Evolutionary conservation across 2,113 vertebrate genomes (phyloP).

Genomic region (Ictidomys tridecemlineatus): DNA sequence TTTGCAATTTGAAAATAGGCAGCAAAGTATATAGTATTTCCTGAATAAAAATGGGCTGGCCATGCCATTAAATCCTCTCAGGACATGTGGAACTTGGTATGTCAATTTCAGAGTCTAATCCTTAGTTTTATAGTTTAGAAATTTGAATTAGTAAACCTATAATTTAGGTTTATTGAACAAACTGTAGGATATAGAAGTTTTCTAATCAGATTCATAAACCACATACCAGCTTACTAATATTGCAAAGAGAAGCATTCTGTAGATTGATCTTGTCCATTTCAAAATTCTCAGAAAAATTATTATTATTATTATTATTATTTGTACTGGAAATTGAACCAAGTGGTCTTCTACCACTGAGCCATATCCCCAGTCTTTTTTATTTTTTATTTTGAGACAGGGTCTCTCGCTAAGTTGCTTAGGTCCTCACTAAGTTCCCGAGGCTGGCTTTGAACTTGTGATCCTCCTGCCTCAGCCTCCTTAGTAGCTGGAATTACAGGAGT

Average conservation of each 20-base stretch:
- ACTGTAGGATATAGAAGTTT: conserved; percentile 3
- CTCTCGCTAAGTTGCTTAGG: too few species aligned
- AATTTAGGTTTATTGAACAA: neutral
- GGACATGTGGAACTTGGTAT: neutral
- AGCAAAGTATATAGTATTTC: neutral
- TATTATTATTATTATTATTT: too few species aligned
- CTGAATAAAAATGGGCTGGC: neutral
- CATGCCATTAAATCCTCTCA: neutral
- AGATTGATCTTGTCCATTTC: neutral
- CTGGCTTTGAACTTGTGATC: too few species aligned
- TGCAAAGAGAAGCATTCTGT: neutral
- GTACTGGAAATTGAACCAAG: too few species aligned
- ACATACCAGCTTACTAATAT: conserved; percentile 3
- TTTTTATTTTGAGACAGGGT: too few species aligned
- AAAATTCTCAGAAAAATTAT: neutral
- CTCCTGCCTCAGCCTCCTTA: too few species aligned
- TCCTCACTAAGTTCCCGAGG: too few species aligned
- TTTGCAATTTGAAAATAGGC: neutral
- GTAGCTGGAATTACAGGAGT: too few species aligned
- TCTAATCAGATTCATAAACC: neutral
- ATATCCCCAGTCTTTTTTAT: too few species aligned
- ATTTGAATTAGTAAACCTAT: neutral
- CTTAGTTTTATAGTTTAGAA: conserved; percentile 13
- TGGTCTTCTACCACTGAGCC: too few species aligned
- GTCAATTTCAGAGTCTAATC: neutral